Evolutionary conservation across 1,140 invertebrate species (phyloP).

Genomic region (Proctacanthus coquilletti): DNA sequence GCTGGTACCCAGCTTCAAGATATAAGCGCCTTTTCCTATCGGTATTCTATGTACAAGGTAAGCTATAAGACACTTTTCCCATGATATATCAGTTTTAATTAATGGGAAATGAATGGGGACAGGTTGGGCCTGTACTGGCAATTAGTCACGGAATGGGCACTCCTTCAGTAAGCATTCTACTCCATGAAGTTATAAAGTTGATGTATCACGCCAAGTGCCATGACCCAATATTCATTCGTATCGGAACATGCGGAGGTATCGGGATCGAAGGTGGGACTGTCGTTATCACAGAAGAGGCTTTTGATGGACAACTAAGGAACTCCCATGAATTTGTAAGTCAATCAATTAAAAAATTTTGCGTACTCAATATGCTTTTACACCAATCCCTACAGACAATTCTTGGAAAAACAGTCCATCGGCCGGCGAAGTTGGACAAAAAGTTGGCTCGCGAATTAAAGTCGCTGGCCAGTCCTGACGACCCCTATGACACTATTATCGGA

Average conservation of each 20-base stretch:
- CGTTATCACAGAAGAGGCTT: constrained; percentile 72
- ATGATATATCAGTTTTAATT: not conserved
- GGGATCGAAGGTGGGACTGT: constrained; percentile 78
- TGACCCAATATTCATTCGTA: constrained; percentile 79
- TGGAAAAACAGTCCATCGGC: constrained; percentile 67
- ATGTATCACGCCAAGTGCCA: constrained; percentile 79
- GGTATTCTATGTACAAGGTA: constrained; percentile 96
- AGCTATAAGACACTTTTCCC: constrained; percentile 33
- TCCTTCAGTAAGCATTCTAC: constrained; percentile 77
- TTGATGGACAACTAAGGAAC: constrained; percentile 63
- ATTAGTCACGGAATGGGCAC: constrained; percentile 85
- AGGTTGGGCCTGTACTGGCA: constrained; percentile 22
- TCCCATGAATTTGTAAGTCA: constrained; percentile 46
- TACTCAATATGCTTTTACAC: not conserved
- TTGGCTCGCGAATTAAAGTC: constrained; percentile 62
- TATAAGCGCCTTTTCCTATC: constrained; percentile 81
- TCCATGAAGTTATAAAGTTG: constrained; percentile 87
- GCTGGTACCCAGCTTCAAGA: constrained; percentile 74
- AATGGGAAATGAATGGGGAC: not conserved
- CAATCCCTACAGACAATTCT: constrained; percentile 54
- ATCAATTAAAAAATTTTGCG: constrained; percentile 1
- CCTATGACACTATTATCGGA: constrained; percentile 73
- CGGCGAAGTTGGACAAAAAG: constrained; percentile 65
- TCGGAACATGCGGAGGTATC: constrained; percentile 88
- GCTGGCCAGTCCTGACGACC: constrained; percentile 53